Evolutionary conservation across 2,113 vertebrate genomes (phyloP), one percentile per base, ranked within the genome.

Genomic region (Pseudorasbora parva): DNA sequence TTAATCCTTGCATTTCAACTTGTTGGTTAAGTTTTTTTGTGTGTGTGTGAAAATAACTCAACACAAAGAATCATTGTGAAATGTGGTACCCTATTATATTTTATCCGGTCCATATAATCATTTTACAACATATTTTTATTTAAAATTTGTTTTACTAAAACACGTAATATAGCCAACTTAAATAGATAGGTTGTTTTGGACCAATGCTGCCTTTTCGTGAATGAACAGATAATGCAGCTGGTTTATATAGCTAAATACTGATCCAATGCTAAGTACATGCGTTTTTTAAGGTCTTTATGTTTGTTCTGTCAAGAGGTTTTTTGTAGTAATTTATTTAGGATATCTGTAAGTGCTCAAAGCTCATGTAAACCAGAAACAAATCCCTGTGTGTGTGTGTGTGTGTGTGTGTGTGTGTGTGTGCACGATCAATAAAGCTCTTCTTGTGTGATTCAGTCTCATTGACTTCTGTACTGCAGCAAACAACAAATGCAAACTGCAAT

Each of bases 381-480:
- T 45, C 64, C 33, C 19, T 64, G 60, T 19, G 51, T 49, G 14
- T 49, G 47, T 49, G 14, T n/a, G n/a, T n/a, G n/a, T n/a, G n/a
- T n/a, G n/a, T n/a, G n/a, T n/a, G n/a, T n/a, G n/a, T n/a, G n/a
- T 64, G 60, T 19, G 51, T 49, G 14, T 49, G 47, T 49, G 14
- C 37, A 23, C 68, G 37, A 10, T 71, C 68, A 71, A 45, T 71
- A 71, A 71, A 68, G 19, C 41, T 45, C 19, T 69, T 69, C 66
- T 71, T 71, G 21, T 72, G 19, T 25, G 11, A 14, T 25, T 47
- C 19, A 37, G 49, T n/a, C 51, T 77, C 30, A 41, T 33, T 37
- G 73, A 33, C 30, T 6, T 57, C 43, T 77, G 33, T 41, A 43
- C 74, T 57, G 73, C 49, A 54, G 49, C 49, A 59, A 59, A 60